These are phyloP conservation scores for Hephaestus fuliginosus DNA, from an alignment of 2,797 vertebrate species.

Conservation along the genomic window DNA sequence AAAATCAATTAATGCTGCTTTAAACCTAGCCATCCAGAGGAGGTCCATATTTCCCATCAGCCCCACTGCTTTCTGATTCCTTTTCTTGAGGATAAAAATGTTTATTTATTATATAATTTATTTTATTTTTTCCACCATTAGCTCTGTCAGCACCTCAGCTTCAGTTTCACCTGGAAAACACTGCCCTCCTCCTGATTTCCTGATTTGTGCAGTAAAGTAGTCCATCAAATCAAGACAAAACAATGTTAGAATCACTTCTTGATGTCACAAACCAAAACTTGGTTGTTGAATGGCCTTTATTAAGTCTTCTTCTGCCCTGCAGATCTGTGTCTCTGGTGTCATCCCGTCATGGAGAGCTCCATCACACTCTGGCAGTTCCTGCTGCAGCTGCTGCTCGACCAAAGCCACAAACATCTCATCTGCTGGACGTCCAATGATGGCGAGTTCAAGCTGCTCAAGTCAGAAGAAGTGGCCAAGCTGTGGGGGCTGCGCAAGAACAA, in stretches of 20 bases:
- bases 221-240: background rate
- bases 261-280: background rate
- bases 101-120: background rate
- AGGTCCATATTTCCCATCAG: constrained; percentile 5
- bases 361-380: constrained; percentile 99
- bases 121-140: background rate
- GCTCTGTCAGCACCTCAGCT: background rate
- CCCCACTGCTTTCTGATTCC: background rate
- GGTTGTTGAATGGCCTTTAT: background rate
- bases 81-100: background rate
- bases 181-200: background rate
- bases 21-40: background rate
- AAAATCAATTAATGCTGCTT: background rate
- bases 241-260: background rate
- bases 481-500: constrained; percentile 99
- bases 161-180: background rate
- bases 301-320: background rate
- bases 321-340: constrained; percentile 48
- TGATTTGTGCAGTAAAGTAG: background rate
- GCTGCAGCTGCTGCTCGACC: constrained; percentile 96
- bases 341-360: constrained; percentile 94
- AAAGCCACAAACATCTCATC: constrained; percentile 97
- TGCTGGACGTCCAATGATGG: constrained; percentile 98
- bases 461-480: constrained; percentile 97
- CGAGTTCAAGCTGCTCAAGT: constrained; percentile 97